Conservation (phyloP, 2,797 vertebrate species). For the Macrochelys suwanniensis region DNA sequence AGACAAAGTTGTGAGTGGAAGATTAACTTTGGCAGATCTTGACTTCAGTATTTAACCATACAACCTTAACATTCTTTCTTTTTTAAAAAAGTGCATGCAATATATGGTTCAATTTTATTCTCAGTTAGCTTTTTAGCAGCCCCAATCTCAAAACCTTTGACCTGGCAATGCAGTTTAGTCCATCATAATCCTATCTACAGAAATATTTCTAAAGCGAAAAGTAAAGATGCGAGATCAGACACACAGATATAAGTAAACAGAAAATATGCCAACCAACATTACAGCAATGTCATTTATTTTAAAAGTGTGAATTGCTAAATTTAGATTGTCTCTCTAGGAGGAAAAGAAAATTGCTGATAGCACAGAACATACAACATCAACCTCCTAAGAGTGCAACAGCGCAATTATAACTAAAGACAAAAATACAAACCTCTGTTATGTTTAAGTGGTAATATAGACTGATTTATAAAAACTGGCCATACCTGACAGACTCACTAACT, state of each 20-base stretch:
- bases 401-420: background rate
- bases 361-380: background rate
- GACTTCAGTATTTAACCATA: rapidly evolving
- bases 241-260: background rate
- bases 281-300: background rate
- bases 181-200: background rate
- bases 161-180: rapidly evolving
- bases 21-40: rapidly evolving
- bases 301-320: background rate
- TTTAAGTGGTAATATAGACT: background rate
- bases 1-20: background rate
- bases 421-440: background rate
- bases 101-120: background rate
- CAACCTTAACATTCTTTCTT: background rate
- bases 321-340: background rate
- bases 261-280: background rate
- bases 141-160: background rate
- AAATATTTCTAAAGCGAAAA: background rate
- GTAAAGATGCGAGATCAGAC: background rate
- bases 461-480: background rate
- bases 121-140: background rate
- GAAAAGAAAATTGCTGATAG: background rate
- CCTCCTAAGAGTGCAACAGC: background rate
- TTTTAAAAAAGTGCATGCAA: background rate
- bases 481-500: background rate